Evolutionary conservation across 2,888 invertebrate species (phyloP).

Genomic region (Chrysina gloriosa): DNA sequence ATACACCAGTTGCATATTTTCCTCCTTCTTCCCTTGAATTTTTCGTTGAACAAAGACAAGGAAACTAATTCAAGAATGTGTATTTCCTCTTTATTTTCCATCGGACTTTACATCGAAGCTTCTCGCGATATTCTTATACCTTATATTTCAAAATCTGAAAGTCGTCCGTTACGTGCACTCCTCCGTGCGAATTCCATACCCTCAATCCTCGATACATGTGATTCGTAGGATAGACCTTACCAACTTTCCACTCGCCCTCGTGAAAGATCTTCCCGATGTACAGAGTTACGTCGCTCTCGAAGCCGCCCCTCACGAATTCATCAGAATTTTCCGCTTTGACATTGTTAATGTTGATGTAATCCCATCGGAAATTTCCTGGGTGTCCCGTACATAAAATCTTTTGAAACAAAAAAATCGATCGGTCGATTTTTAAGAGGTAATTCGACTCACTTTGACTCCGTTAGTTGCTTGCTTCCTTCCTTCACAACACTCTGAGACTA

Average conservation of each 20-base stretch:
- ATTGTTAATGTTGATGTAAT: not conserved
- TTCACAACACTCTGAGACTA: no score
- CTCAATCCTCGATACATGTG: not conserved
- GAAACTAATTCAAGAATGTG: no score
- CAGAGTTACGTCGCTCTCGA: not conserved
- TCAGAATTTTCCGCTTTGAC: not conserved
- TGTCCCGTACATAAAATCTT: not conserved
- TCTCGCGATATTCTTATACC: no score
- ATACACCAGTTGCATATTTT: no score
- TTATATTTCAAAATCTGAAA: conserved; percentile 7
- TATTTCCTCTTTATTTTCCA: not conserved
- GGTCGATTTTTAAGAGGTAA: not conserved
- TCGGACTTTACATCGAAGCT: not conserved
- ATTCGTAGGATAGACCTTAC: not conserved
- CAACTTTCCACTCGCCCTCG: conserved; percentile 7
- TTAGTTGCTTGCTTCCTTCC: no score
- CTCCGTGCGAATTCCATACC: not conserved
- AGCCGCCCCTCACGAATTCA: not conserved
- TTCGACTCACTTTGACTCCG: not conserved
- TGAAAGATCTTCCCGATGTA: conserved; percentile 15
- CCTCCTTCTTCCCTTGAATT: no score
- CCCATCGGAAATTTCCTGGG: not conserved
- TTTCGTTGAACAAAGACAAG: no score
- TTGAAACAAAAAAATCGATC: not conserved
- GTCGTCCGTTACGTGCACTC: not conserved